Evolutionary conservation across 2,888 invertebrate genomes (phyloP), one percentile per base, ranked within the genome.

Genomic region (Caenorhabditis sp.): DNA sequence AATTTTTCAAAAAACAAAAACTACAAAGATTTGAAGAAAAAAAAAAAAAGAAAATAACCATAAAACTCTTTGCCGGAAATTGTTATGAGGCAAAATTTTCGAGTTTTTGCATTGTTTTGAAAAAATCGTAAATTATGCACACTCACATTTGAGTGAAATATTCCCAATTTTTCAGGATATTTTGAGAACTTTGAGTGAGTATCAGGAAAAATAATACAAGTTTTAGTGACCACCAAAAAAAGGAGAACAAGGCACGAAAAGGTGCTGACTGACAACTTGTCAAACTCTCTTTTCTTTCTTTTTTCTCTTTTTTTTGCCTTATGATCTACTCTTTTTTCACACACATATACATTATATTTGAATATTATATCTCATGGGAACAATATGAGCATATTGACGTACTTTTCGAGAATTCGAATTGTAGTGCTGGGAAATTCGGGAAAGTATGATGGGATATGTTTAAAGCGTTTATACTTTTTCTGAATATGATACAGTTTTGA

Each of bases 311-410:
- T 36, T 36, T 36, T 10, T 43, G 43, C 43, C 43, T 43, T 43
- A 7, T 43, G 43, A 43, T 43, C 43, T 14, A 43, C 43, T 43
- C 7, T 43, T 43, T 43, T 7, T 43, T 43, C 43, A 43, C 43
- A 43, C 43, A 43, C 17, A 43, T 17, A 14, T 43, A 43, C 43
- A 43, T 43, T 43, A 43, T 43, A 43, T 43, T 43, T 43, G 43
- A 43, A 43, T 43, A 43, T 43, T 43, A 43, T 43, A 43, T 43
- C 43, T 43, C 43, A 43, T 43, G 43, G 43, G 43, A 43, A 43
- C 43, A 43, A 43, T 43, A 43, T 43, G 43, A 10, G 17, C 7
- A 43, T 43, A 43, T 43, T 43, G 5, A 43, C 43, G 43, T 10
- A 43, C 43, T 43, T 43, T 43, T 43, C 14, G 43, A 43, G 43